phyloP scores from a whole-genome alignment of 2,888 invertebrate genomes.

The Amiota mariae region DNA sequence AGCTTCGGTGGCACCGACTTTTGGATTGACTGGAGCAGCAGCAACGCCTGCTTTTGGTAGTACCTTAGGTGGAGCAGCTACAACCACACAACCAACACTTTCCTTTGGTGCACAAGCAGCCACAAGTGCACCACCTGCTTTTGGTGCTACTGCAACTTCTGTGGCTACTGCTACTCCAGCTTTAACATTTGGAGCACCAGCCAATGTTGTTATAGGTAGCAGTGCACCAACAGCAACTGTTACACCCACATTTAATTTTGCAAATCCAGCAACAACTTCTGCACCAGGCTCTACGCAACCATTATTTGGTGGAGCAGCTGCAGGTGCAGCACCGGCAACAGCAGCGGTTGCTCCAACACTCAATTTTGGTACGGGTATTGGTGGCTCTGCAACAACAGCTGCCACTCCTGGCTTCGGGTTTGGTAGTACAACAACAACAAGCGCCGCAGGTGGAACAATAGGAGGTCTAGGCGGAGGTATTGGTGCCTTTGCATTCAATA shows the following conservation, averaged over 20 bases:
- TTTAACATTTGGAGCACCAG: slow-evolving; percentile 5
- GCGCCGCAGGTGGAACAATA: slow-evolving; percentile 42
- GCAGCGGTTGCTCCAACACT: slow-evolving; percentile 47
- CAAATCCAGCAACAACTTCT: slow-evolving; percentile 46
- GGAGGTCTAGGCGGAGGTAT: slow-evolving; percentile 48
- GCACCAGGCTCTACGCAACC: slow-evolving; percentile 4
- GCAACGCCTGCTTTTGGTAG: neutral
- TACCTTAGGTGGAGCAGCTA: neutral
- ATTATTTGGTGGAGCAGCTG: slow-evolving; percentile 34
- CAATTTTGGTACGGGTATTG: neutral
- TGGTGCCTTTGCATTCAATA: slow-evolving; percentile 59
- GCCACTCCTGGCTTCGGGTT: slow-evolving; percentile 54
- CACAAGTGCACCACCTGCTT: slow-evolving; percentile 37
- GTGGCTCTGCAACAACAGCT: slow-evolving; percentile 37
- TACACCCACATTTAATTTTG: slow-evolving; percentile 54
- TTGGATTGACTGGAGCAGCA: slow-evolving; percentile 48
- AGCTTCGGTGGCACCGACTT: slow-evolving; percentile 42
- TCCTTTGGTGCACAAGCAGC: neutral
- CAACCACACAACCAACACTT: neutral
- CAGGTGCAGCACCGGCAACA: slow-evolving; percentile 47
- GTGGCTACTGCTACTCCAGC: slow-evolving; percentile 37
- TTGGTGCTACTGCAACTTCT: slow-evolving; percentile 37
- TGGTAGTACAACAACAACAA: slow-evolving; percentile 41
- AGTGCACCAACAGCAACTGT: slow-evolving; percentile 10
- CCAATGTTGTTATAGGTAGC: slow-evolving; percentile 1